phyloP scores from a whole-genome alignment of 2,113 vertebrate genomes.

The Thunnus maccoyii region DNA sequence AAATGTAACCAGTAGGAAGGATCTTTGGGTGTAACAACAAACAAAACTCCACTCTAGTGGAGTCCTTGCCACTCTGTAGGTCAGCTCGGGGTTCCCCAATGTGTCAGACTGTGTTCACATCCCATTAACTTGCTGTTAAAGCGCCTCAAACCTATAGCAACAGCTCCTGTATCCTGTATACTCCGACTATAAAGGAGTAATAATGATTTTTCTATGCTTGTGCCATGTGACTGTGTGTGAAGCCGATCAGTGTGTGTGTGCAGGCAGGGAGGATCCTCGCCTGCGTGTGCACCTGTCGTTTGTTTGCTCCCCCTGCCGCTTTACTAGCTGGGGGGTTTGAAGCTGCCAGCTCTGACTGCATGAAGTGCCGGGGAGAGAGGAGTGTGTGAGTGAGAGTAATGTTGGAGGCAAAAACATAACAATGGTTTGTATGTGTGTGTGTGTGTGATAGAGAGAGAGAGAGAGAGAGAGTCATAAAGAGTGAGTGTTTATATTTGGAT shows the following conservation, averaged over 20 bases:
- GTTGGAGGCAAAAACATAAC: conserved; percentile 14
- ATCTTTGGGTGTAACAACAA: neutral
- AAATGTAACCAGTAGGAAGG: conserved; percentile 2
- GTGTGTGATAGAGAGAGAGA: neutral
- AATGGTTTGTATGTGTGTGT: conserved; percentile 6
- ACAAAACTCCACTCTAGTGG: conserved; percentile 3
- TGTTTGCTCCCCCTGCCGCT: conserved; percentile 47
- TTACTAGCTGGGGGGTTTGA: conserved; percentile 44
- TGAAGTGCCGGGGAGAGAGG: conserved; percentile 2
- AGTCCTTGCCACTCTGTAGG: conserved; percentile 46
- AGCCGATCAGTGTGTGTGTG: conserved; percentile 4
- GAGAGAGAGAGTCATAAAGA: neutral
- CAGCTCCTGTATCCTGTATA: conserved; percentile 14
- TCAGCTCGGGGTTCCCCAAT: conserved; percentile 36
- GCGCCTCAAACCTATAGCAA: conserved; percentile 33
- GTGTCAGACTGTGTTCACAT: conserved; percentile 50
- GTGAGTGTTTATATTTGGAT: conserved; percentile 41
- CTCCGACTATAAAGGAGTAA: neutral
- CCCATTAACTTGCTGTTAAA: conserved; percentile 36
- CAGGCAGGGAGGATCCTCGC: neutral
- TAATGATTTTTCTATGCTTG: neutral
- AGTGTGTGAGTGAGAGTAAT: conserved; percentile 24
- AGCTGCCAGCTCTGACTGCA: conserved; percentile 54
- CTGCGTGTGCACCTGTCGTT: conserved; percentile 38
- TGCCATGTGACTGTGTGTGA: conserved; percentile 33